phyloP scores from a whole-genome alignment of 2,888 invertebrate species.

The Caenorhabditis zanzibari region DNA sequence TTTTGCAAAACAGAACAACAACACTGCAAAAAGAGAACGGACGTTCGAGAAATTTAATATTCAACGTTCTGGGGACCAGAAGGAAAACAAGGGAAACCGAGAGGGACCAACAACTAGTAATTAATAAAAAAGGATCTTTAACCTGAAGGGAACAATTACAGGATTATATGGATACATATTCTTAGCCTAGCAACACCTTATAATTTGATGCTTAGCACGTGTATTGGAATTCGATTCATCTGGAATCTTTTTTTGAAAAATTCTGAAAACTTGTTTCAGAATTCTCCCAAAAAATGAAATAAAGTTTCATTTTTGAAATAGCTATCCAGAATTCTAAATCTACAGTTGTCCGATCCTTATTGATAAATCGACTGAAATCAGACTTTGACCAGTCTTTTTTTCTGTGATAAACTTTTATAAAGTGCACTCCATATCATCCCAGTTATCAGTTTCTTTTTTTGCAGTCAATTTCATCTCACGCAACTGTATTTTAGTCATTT shows the following conservation, averaged over 20 bases:
- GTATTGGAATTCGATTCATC: no score
- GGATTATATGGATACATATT: not conserved
- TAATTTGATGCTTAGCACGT: no score
- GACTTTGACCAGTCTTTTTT: not conserved
- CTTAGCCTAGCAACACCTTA: no score
- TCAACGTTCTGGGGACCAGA: conserved; percentile 60
- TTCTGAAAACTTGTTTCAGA: no score
- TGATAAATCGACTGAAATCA: no score
- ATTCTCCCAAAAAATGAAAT: no score
- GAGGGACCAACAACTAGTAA: not conserved
- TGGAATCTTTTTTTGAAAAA: no score
- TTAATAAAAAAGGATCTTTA: not conserved
- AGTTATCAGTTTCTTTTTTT: not conserved
- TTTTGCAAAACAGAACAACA: conserved; percentile 65
- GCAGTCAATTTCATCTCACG: not conserved
- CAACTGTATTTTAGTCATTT: not conserved
- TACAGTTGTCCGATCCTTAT: no score
- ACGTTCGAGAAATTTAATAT: conserved; percentile 59
- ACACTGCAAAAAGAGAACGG: conserved; percentile 66
- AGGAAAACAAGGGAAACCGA: not conserved
- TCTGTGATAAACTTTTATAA: not conserved
- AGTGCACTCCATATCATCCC: not conserved
- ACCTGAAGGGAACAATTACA: not conserved
- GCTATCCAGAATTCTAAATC: no score
- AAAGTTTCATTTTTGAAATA: no score